These are phyloP conservation scores for Drosophila seclusa DNA, from an alignment of 2,888 invertebrate genomes.

Conservation along the genomic window DNA sequence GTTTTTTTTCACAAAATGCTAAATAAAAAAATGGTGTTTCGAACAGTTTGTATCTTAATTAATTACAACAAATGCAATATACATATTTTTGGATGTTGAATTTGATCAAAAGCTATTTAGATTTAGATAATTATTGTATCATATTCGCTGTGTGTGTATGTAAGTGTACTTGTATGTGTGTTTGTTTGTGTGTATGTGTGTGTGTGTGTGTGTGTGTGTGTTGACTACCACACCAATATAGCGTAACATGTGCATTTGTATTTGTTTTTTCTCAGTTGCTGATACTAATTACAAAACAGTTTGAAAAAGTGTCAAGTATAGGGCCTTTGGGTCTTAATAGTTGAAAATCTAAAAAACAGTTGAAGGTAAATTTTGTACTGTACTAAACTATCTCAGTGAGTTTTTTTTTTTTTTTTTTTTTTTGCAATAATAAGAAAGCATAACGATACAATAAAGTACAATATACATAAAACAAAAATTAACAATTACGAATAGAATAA, in stretches of 20 bases:
- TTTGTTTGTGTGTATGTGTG: conserved; percentile 22
- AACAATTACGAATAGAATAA: conserved; percentile 29
- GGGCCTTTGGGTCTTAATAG: conserved; percentile 22
- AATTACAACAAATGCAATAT: conserved; percentile 63
- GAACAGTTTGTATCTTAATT: conserved; percentile 41
- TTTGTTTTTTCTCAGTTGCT: conserved; percentile 34
- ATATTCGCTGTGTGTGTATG: conserved; percentile 7
- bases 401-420: conserved; percentile 9
- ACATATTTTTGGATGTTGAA: conserved; percentile 27
- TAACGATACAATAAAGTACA: conserved; percentile 22
- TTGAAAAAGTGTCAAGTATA: conserved; percentile 42
- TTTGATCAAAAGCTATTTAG: conserved; percentile 47
- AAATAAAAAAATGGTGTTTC: conserved; percentile 50
- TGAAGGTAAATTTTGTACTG: conserved; percentile 19
- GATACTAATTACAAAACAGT: conserved; percentile 49
- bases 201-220: conserved; percentile 28
- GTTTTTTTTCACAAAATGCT: conserved; percentile 62
- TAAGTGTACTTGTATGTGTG: conserved; percentile 1
- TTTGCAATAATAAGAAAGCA: conserved; percentile 30
- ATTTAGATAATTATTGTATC: conserved; percentile 13
- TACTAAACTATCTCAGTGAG: conserved; percentile 38
- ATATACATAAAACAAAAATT: conserved; percentile 11
- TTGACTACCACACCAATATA: conserved; percentile 59
- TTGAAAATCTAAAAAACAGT: conserved; percentile 36
- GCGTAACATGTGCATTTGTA: conserved; percentile 46